Evolutionary conservation across 1,140 invertebrate species (phyloP).

Genomic region (Conopomorpha cramerella): DNA sequence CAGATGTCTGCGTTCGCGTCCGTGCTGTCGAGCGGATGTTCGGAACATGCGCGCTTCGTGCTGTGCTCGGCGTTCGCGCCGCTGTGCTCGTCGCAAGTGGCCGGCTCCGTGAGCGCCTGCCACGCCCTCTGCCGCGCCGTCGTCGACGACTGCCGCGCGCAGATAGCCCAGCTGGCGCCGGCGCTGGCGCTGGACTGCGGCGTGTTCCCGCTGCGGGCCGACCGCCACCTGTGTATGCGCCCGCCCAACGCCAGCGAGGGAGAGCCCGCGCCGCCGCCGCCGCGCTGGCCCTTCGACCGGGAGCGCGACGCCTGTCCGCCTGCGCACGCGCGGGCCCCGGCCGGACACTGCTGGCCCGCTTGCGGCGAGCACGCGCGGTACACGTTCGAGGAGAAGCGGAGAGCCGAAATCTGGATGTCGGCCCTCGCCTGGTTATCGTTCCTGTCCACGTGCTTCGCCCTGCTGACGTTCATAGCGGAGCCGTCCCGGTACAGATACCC

Average conservation of each 20-base stretch:
- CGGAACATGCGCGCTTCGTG: slow-evolving; percentile 83
- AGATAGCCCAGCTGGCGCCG: slow-evolving; percentile 69
- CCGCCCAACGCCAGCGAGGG: slow-evolving; percentile 45
- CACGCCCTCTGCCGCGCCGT: slow-evolving; percentile 84
- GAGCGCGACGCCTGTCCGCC: slow-evolving; percentile 41
- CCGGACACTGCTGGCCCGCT: slow-evolving; percentile 63
- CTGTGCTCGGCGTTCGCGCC: slow-evolving; percentile 91
- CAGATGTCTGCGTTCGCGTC: slow-evolving; percentile 77
- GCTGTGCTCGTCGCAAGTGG: slow-evolving; percentile 88
- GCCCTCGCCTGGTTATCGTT: slow-evolving; percentile 85
- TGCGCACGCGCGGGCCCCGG: slow-evolving; percentile 32
- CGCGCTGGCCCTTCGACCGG: slow-evolving; percentile 32
- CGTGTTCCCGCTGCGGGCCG: slow-evolving; percentile 56
- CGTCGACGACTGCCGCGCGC: slow-evolving; percentile 73
- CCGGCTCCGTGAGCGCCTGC: slow-evolving; percentile 85
- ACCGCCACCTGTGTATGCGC: slow-evolving; percentile 62
- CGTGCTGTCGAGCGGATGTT: slow-evolving; percentile 85
- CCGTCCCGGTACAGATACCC: slow-evolving; percentile 82
- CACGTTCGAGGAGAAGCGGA: slow-evolving; percentile 72
- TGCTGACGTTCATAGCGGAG: slow-evolving; percentile 89
- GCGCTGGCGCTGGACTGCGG: slow-evolving; percentile 83
- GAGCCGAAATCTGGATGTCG: slow-evolving; percentile 80
- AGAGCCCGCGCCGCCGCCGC: slow-evolving; percentile 30
- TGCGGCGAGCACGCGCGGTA: slow-evolving; percentile 76
- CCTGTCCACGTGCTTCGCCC: slow-evolving; percentile 80